Evolutionary conservation across 2,888 invertebrate species (phyloP).

Genomic region (Morinoia aosen): DNA sequence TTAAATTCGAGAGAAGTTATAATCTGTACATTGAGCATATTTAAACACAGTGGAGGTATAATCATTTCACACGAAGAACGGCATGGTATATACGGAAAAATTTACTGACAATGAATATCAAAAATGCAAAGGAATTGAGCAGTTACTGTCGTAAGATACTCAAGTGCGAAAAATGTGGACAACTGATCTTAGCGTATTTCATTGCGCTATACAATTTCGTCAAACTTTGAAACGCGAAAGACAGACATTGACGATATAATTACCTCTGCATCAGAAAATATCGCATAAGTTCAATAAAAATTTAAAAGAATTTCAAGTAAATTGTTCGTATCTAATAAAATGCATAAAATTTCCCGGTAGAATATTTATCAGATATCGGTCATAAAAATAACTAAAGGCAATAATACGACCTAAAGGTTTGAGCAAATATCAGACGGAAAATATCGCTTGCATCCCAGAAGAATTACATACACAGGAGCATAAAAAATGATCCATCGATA

Average conservation of each 20-base stretch:
- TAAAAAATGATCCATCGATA: not conserved
- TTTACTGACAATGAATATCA: not conserved
- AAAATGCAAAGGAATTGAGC: not conserved
- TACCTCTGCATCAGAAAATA: not conserved
- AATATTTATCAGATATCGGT: too few relatives aligned
- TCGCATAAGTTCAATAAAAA: not conserved
- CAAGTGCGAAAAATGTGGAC: not conserved
- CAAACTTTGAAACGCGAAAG: not conserved
- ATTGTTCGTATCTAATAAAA: too few relatives aligned
- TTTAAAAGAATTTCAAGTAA: not conserved
- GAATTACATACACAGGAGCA: not conserved
- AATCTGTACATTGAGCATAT: slow-evolving; percentile 1
- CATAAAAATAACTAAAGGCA: not conserved
- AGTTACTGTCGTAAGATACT: not conserved
- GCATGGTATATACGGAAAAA: not conserved
- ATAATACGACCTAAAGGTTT: not conserved
- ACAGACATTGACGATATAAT: not conserved
- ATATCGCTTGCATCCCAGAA: not conserved
- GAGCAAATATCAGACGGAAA: not conserved
- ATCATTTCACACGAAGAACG: not conserved
- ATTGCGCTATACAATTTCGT: too few relatives aligned
- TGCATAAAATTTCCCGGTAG: too few relatives aligned
- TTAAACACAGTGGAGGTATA: not conserved
- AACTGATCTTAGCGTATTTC: too few relatives aligned
- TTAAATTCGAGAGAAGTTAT: not conserved